Conservation (phyloP, 2,888 invertebrate species). For the Ctenicera cuprea region DNA sequence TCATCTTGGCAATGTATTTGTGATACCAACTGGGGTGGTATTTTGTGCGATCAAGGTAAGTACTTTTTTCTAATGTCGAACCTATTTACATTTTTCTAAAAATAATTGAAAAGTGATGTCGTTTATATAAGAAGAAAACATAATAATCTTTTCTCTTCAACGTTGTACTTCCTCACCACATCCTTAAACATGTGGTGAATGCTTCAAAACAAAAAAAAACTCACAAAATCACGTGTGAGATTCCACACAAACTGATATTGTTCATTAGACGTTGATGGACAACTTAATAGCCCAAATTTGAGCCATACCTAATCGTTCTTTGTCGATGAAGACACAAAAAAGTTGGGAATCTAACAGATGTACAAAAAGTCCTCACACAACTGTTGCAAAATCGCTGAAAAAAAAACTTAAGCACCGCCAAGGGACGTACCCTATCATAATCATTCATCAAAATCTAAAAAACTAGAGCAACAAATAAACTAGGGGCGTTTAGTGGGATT, state of each 20-base stretch:
- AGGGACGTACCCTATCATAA: constrained; percentile 56
- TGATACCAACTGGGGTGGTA: constrained; percentile 98
- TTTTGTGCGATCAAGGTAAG: constrained; percentile 95
- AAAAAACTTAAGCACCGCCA: constrained; percentile 63
- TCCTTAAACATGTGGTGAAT: not conserved
- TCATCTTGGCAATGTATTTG: constrained; percentile 98
- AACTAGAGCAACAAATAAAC: constrained; percentile 52
- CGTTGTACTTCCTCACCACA: not conserved
- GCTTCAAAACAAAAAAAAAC: not conserved
- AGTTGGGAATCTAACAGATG: constrained; percentile 56
- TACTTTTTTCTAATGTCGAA: too few species aligned
- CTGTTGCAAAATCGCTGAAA: constrained; percentile 63
- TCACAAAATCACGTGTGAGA: constrained; percentile 16
- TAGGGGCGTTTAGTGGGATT: constrained; percentile 52
- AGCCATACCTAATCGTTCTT: constrained; percentile 30
- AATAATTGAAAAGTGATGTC: constrained; percentile 1
- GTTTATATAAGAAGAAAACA: too few species aligned
- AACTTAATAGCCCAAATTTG: constrained; percentile 27
- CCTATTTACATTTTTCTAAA: constrained; percentile 8
- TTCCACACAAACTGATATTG: constrained; percentile 5
- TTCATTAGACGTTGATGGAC: constrained; percentile 30
- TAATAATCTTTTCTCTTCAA: too few species aligned
- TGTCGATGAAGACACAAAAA: constrained; percentile 50
- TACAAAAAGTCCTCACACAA: constrained; percentile 62
- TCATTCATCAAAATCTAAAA: constrained; percentile 63